Base-by-base conservation (phyloP, 2,113 vertebrate species). In the Sinosuthora webbiana region DNA sequence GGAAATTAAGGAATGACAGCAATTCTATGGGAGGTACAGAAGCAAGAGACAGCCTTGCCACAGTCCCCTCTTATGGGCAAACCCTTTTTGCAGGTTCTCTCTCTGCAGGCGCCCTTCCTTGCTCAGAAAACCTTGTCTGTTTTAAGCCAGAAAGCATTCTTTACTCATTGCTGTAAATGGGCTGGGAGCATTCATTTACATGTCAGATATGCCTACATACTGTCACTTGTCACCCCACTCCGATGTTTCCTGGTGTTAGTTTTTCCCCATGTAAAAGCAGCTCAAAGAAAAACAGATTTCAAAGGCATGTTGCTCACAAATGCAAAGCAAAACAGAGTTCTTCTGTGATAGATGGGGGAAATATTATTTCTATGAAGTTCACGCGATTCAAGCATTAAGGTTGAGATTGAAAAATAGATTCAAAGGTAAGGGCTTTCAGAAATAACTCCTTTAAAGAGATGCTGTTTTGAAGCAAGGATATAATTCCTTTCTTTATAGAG, bases 201-300 rank as follows among this genome's bases (percentile, higher is more conserved):
- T 81, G 86, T 95, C 90, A 96, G 73, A 59, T 84, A 79, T 92
- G 92, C 95, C 92, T 79, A 89, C 95, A 56, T 93, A 14, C 85
- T 95, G 94, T 96, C 92, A 97, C 68, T 89, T 92, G 83, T 95
- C 83, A 95, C 92, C 92, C 69, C 73, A n/a, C 69, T 93, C 45
- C 30, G 5, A 8, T 82, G 86, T 90, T 96, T 87, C 90, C 73
- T 73, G 63, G 68, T 71, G 90, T 78, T 95, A 88, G 79, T 55
- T 96, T 91, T 92, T 79, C 41, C 64, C 49, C 20, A 33, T 82
- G 64, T 81, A 92, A 93, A 93, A 94, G 76, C 69, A 78, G n/a
- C 80, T 92, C 64, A 73, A 68, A 92, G 64, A 49, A 96, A 93
- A 94, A 87, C 68, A 94, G 57, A 35, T 91, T 94, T 95, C 90